Percentiles rank a stretch among this genome's conserved stretches.
These are phyloP conservation scores for Brienomyrus brachyistius DNA, from an alignment of 2,113 vertebrate species.

Conservation along the genomic window DNA sequence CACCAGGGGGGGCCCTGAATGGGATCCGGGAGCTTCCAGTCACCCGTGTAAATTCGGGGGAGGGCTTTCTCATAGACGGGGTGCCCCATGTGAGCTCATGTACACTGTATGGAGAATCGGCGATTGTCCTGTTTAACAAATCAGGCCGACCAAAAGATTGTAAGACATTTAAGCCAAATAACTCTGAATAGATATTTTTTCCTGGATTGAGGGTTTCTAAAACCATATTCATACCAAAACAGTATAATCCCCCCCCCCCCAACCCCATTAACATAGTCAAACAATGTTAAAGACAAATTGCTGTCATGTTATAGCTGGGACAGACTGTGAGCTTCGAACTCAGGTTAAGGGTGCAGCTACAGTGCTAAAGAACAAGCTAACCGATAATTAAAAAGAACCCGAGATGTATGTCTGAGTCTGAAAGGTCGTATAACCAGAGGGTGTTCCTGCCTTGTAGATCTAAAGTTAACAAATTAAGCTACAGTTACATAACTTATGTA, in stretches of 20 bases:
- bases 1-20: constrained; percentile 45
- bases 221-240: background rate
- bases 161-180: background rate
- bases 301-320: background rate
- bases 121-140: background rate
- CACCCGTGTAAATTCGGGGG: constrained; percentile 49
- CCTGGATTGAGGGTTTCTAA: background rate
- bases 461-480: background rate
- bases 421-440: background rate
- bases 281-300: background rate
- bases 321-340: background rate
- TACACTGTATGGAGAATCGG: background rate
- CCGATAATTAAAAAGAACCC: background rate
- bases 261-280: background rate
- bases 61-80: constrained; percentile 50
- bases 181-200: background rate
- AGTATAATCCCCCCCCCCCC: background rate
- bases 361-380: background rate
- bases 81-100: constrained; percentile 21
- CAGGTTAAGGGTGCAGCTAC: background rate
- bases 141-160: background rate
- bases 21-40: constrained; percentile 42
- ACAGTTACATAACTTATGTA: background rate
- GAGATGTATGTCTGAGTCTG: background rate
- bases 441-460: background rate